These are phyloP conservation scores for Campylomormyrus numenius DNA, from an alignment of 2,113 vertebrate genomes.

Conservation along the genomic window DNA sequence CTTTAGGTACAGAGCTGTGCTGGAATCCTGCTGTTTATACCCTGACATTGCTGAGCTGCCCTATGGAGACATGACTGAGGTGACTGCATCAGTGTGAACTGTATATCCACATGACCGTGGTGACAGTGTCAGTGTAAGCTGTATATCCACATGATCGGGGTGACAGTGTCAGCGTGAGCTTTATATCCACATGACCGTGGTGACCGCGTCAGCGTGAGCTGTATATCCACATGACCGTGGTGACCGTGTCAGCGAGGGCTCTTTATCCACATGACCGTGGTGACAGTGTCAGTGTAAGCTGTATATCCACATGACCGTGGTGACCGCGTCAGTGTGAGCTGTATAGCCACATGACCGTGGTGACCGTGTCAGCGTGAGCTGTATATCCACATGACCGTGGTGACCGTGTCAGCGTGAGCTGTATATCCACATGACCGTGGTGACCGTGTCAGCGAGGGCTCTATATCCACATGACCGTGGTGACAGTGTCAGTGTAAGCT, in stretches of 20 bases:
- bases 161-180: constrained; percentile 26
- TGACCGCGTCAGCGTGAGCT: neutral
- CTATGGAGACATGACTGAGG: constrained; percentile 72
- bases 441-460: too few species aligned
- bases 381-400: neutral
- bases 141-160: constrained; percentile 19
- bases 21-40: constrained; percentile 66
- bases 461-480: neutral
- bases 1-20: constrained; percentile 55
- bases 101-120: neutral
- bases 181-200: neutral
- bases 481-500: neutral
- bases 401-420: neutral
- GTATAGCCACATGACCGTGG: constrained; percentile 16
- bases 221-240: neutral
- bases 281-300: constrained; percentile 26
- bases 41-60: constrained; percentile 62
- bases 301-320: constrained; percentile 16
- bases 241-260: neutral
- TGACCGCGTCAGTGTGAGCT: constrained; percentile 30
- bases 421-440: too few species aligned
- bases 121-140: neutral
- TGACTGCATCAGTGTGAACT: constrained; percentile 30
- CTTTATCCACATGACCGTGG: constrained; percentile 18
- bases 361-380: too few species aligned